phyloP scores from a whole-genome alignment of 2,888 invertebrate genomes.

The Germaria angustata region DNA sequence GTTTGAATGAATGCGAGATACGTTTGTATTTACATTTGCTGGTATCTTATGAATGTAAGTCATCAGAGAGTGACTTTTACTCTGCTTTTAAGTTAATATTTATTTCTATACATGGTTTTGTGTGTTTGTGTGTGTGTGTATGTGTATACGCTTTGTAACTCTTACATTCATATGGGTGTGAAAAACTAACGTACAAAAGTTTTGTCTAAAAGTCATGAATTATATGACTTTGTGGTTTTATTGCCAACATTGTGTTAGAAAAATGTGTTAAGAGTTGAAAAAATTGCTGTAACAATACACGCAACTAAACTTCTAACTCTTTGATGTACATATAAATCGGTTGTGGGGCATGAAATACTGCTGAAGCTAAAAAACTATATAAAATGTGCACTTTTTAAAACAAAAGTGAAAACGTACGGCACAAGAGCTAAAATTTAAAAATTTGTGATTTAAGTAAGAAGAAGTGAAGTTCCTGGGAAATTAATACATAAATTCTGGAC shows the following conservation, averaged over 20 bases:
- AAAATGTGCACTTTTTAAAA: constrained; percentile 31
- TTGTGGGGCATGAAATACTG: not conserved
- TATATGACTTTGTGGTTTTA: constrained; percentile 67
- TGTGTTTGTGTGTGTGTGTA: not conserved
- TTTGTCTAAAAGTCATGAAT: constrained; percentile 64
- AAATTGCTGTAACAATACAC: constrained; percentile 44
- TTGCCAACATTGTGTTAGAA: constrained; percentile 49
- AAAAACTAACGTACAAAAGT: constrained; percentile 61
- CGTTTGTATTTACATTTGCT: not conserved
- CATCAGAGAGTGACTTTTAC: constrained; percentile 33
- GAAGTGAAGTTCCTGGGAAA: too few relatives aligned
- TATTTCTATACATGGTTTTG: constrained; percentile 28
- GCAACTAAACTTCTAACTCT: constrained; percentile 32
- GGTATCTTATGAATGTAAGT: not conserved
- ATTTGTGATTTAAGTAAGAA: too few relatives aligned
- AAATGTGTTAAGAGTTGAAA: not conserved
- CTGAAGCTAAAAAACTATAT: not conserved
- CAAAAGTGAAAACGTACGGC: constrained; percentile 12
- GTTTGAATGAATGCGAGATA: constrained; percentile 1
- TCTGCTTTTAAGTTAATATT: constrained; percentile 29
- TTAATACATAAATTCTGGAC: too few relatives aligned
- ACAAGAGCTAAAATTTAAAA: too few relatives aligned
- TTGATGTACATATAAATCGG: constrained; percentile 48
- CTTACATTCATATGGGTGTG: constrained; percentile 57
- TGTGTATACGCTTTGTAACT: not conserved